These are phyloP conservation scores for Paramuricea clavata DNA, from an alignment of 92 coral and sea anemone species.

Conservation along the genomic window DNA sequence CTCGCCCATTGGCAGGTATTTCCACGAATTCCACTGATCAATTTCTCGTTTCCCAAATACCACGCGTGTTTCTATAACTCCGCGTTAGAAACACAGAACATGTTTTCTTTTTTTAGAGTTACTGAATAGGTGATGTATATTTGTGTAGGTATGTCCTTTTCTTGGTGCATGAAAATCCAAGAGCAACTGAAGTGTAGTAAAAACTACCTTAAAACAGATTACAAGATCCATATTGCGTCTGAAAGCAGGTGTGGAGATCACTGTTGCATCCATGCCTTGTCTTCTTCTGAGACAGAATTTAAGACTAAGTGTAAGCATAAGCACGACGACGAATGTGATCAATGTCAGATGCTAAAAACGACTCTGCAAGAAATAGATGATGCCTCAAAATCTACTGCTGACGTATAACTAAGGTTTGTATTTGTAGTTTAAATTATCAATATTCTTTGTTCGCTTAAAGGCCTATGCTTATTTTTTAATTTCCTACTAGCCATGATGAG, in stretches of 20 bases:
- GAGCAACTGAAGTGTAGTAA: slow-evolving; percentile 36
- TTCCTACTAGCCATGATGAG: slow-evolving; percentile 7
- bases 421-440: neutral
- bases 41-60: no score
- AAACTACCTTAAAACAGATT: slow-evolving; percentile 69
- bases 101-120: neutral
- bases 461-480: no score
- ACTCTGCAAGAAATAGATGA: slow-evolving; percentile 38
- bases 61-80: no score
- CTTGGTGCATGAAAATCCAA: slow-evolving; percentile 46
- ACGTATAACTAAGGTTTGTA: slow-evolving; percentile 49
- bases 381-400: slow-evolving; percentile 18
- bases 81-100: neutral
- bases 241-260: slow-evolving; percentile 70
- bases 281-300: slow-evolving; percentile 57
- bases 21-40: no score
- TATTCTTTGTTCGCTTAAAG: no score
- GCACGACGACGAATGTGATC: slow-evolving; percentile 44
- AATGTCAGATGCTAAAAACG: slow-evolving; percentile 32
- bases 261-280: slow-evolving; percentile 62
- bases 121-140: slow-evolving; percentile 4
- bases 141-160: slow-evolving; percentile 32
- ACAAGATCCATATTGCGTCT: slow-evolving; percentile 66
- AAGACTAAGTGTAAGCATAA: slow-evolving; percentile 41
- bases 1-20: no score